Base-by-base conservation (phyloP, 2,797 vertebrate genomes). In the Sebastes miniatus region DNA sequence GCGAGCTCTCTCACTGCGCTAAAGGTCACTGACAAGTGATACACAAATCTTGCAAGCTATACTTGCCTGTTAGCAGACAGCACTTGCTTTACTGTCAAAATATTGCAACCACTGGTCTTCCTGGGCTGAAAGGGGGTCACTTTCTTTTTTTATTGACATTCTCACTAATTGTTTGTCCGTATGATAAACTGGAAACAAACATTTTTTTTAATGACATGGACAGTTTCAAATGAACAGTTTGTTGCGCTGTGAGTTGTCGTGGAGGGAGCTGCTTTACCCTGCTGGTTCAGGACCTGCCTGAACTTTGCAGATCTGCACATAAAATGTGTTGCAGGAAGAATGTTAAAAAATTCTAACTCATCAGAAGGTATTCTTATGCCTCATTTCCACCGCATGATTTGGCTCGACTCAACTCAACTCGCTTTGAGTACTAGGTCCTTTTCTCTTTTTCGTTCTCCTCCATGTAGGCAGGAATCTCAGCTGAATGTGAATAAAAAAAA, bases 1-100 rank as follows among this genome's bases (percentile, higher is more conserved):
- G 5, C n/a, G 79, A 67, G 47, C 12, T 67, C 24, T 68, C 50
- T 18, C 18, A 76, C 70, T 61, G 80, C 65, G 69, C n/a, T 76
- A 71, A 86, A 81, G 85, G 82, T 87, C 80, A 74, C 71, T 75
- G 80, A 67, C 82, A 74, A 74, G 76, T 50, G 81, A 76, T 70
- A 39, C 72, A 66, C 66, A 76, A 32, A 52, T 73, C 32, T 10
- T 58, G 25, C 29, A 34, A 24, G 54, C 67, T 57, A 8, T 34
- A 64, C 54, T 31, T 24, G 16, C 47, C 69, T 39, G 39, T 80
- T 29, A 81, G 71, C 72, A 71, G 56, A 83, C 73, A 67, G 59
- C 64, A n/a, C 71, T 68, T 14, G 67, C 68, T 64, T 29, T 34
- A 67, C 32, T 64, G 65, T 75, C 78, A 72, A 54, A 54, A 13